Conservation (phyloP, 92 coral and sea anemone genomes). For the Phenganax marumi region DNA sequence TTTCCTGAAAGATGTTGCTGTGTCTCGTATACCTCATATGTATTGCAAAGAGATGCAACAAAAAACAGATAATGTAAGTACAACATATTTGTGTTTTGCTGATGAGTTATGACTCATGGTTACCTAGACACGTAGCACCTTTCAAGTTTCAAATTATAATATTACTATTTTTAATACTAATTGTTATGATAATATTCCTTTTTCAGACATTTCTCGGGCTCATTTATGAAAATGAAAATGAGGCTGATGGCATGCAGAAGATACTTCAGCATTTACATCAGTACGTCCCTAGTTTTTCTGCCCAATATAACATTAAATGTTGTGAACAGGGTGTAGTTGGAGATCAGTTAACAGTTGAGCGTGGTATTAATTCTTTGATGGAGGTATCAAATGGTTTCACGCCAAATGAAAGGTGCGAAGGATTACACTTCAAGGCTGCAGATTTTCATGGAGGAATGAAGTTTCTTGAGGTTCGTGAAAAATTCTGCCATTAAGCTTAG, state of each 20-base stretch:
- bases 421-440: conserved; percentile 60
- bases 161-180: not conserved
- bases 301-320: conserved; percentile 44
- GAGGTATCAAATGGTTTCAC: conserved; percentile 62
- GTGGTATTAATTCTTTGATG: conserved; percentile 61
- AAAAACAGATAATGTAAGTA: not conserved
- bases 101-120: not conserved
- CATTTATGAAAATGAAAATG: conserved; percentile 65
- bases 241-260: conserved; percentile 59
- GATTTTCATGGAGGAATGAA: conserved; percentile 65
- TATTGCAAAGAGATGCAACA: not conserved
- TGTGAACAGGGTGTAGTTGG: conserved; percentile 63
- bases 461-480: conserved; percentile 39
- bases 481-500: not conserved
- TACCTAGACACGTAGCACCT: not conserved
- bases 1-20: not conserved
- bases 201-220: conserved; percentile 61
- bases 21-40: not conserved
- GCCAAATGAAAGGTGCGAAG: conserved; percentile 54
- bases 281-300: conserved; percentile 59
- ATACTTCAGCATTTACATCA: conserved; percentile 50
- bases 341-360: conserved; percentile 60
- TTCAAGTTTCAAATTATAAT: not conserved
- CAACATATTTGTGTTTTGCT: not conserved
- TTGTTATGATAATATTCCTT: not conserved